Conservation (phyloP, 2,888 invertebrate species). For the Aleiodes testaceus region DNA sequence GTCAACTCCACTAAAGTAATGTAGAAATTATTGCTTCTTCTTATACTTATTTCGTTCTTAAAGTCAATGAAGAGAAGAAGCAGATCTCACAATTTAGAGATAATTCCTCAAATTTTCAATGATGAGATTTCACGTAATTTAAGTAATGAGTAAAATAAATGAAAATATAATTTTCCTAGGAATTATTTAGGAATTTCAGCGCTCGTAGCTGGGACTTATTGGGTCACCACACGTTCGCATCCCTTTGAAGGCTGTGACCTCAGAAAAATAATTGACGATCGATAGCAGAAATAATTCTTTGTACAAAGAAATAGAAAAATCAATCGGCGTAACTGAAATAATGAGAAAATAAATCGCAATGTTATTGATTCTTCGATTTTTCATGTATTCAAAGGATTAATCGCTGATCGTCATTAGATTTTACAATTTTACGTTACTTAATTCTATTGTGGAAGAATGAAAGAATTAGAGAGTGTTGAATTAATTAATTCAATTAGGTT, state of each 20-base stretch:
- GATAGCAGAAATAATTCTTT: not conserved
- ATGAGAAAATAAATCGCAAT: not conserved
- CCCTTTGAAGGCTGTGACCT: constrained; percentile 64
- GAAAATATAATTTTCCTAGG: constrained; percentile 17
- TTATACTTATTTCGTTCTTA: too few species aligned
- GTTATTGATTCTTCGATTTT: not conserved
- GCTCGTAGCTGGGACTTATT: constrained; percentile 32
- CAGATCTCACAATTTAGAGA: too few species aligned
- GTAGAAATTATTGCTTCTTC: too few species aligned
- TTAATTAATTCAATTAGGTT: constrained; percentile 1
- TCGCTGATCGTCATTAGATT: constrained; percentile 14
- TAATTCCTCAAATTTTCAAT: too few species aligned
- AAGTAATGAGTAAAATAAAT: constrained; percentile 1
- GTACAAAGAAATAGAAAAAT: not conserved
- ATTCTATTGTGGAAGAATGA: not conserved
- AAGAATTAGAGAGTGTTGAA: constrained; percentile 1
- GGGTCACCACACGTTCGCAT: constrained; percentile 42
- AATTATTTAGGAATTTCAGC: constrained; percentile 26
- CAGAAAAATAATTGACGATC: constrained; percentile 39
- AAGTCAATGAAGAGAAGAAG: too few species aligned
- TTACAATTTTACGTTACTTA: constrained; percentile 18
- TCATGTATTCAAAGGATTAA: constrained; percentile 7
- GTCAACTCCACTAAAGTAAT: too few species aligned
- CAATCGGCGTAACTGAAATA: not conserved
- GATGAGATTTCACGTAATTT: not conserved